phyloP scores from a whole-genome alignment of 2,797 vertebrate genomes.

The Oophaga sylvatica region DNA sequence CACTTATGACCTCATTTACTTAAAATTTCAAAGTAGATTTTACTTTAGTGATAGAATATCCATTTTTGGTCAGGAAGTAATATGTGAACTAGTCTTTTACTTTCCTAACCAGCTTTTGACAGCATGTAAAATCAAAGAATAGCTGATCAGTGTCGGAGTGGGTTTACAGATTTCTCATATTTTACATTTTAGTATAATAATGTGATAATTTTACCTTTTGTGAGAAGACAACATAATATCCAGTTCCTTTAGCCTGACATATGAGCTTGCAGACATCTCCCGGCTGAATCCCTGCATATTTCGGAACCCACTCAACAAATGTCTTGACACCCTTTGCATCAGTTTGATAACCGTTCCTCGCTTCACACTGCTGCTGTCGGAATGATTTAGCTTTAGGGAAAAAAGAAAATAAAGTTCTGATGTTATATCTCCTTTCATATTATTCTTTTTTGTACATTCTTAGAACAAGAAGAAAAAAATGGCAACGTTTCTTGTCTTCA shows the following conservation, averaged over 20 bases:
- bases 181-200: background rate
- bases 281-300: constrained; percentile 90
- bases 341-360: constrained; percentile 92
- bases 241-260: constrained; percentile 93
- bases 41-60: no score
- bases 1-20: no score
- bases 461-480: constrained; percentile 3
- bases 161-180: background rate
- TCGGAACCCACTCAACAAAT: constrained; percentile 95
- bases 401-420: constrained; percentile 35
- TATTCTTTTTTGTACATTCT: background rate
- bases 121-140: background rate
- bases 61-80: no score
- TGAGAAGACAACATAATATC: constrained; percentile 97
- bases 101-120: no score
- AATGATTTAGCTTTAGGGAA: constrained; percentile 85
- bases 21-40: no score
- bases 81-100: no score
- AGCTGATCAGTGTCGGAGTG: background rate
- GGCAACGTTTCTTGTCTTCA: background rate
- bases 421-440: constrained; percentile 8
- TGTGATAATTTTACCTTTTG: constrained; percentile 83
- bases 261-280: constrained; percentile 95
- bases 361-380: constrained; percentile 93
- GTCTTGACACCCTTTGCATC: constrained; percentile 95